Conservation (phyloP, 2,797 vertebrate genomes). For the Sebastiscus albofasciatus region DNA sequence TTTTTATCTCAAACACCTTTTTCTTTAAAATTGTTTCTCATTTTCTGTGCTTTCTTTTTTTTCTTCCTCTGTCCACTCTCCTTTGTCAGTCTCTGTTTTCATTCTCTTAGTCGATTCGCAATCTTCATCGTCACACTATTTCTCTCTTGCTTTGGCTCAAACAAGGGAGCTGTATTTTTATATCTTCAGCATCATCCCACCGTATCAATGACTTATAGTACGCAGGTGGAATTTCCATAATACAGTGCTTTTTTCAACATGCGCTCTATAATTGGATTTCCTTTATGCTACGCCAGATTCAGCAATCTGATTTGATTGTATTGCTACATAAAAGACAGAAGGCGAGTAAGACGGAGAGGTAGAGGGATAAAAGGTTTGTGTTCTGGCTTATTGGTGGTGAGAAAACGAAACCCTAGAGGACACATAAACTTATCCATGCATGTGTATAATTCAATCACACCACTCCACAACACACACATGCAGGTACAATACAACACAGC, state of each 20-base stretch:
- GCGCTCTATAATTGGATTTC: conserved; percentile 66
- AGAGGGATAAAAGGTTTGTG: conserved; percentile 42
- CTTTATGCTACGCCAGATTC: conserved; percentile 56
- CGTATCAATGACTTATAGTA: conserved; percentile 47
- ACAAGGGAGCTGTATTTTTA: conserved; percentile 13
- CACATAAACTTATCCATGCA: conserved; percentile 42
- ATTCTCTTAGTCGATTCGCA: conserved; percentile 7
- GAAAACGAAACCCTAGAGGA: conserved; percentile 44
- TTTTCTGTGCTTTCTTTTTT: neutral
- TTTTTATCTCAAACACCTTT: neutral
- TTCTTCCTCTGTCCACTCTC: neutral
- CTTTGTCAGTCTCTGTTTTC: conserved; percentile 7
- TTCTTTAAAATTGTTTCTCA: neutral
- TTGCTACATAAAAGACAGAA: conserved; percentile 47
- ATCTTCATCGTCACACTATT: neutral
- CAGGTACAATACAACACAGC: neutral
- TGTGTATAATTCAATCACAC: conserved; percentile 28
- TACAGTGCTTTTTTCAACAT: conserved; percentile 47
- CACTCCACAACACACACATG: neutral
- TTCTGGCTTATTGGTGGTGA: conserved; percentile 52
- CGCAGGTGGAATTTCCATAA: conserved; percentile 62
- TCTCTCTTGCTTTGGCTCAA: neutral
- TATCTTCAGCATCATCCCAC: conserved; percentile 13
- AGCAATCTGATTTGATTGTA: conserved; percentile 60
- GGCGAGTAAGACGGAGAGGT: conserved; percentile 14